Base-by-base conservation (phyloP, 37 sponge, comb jelly and placozoan genomes). In the Corticium candelabrum region DNA sequence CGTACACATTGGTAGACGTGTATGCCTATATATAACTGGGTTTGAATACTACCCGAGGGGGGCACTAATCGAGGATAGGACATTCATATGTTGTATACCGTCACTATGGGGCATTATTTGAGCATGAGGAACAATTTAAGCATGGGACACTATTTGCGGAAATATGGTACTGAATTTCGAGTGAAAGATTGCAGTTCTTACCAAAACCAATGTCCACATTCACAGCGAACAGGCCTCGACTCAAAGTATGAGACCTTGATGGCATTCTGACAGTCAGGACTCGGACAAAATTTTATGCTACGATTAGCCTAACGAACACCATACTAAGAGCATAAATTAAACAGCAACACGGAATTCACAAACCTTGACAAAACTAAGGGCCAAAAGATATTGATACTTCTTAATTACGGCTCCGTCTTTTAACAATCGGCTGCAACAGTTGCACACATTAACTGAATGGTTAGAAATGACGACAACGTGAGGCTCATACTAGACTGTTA, bases 251-350 rank as follows among this genome's bases (percentile, higher is more conserved):
- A 34, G 21, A 73, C 81, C 36, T 75, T 69, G 35, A 95, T 69
- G 41, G 92, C 96, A 77, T 89, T 85, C 41, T 40, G 67, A 79
- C 96, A 95, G 34, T 93, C 96, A 7, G 96, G 92, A 31, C 86
- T 41, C 30, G 96, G 96, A 74, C 96, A 95, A 90, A 90, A 95
- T 38, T 76, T 69, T 38, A 95, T 67, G 34, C 56, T 38, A 2
- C 87, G 87, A 68, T 95, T 79, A 38, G 87, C 93, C 70, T 86
- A 79, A 11, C 90, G 89, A 84, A 94, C 90, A 40, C 87, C 86
- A 56, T 86, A 83, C 11, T 72, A 36, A 72, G 11, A 27, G 21
- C 15, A 72, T 36, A n/a, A 72, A 72, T 72, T 32, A n/a, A n/a
- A n/a, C n/a, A n/a, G n/a, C n/a, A n/a, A n/a, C n/a, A n/a, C n/a